phyloP scores from a whole-genome alignment of 2,113 vertebrate genomes.

The Xiphophorus hellerii region DNA sequence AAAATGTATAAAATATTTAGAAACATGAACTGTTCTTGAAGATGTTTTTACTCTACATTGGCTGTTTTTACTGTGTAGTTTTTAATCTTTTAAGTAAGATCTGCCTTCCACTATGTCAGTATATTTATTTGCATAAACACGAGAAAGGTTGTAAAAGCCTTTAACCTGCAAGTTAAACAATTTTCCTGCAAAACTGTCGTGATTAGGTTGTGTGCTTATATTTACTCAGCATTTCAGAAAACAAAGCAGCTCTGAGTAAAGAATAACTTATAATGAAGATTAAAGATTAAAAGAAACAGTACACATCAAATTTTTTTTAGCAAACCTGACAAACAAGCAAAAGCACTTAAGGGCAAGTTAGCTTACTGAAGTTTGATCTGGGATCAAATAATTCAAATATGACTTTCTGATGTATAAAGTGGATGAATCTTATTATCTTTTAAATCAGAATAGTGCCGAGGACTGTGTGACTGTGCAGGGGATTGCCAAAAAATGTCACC shows the following conservation, averaged over 20 bases:
- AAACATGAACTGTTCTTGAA: not conserved
- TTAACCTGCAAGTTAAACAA: no score
- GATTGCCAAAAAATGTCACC: not conserved
- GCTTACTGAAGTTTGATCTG: not conserved
- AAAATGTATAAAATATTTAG: not conserved
- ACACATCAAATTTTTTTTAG: not conserved
- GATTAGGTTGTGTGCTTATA: no score
- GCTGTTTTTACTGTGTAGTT: no score
- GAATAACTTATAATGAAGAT: no score
- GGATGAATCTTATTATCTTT: not conserved
- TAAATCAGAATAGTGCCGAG: not conserved
- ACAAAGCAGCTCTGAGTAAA: no score
- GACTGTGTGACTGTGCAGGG: not conserved
- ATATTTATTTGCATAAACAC: no score
- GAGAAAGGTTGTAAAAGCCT: no score
- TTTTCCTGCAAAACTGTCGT: no score
- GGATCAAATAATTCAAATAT: not conserved
- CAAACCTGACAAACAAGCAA: not conserved
- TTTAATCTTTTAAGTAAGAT: no score
- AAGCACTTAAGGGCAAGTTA: not conserved
- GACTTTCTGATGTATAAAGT: not conserved
- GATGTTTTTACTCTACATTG: not conserved
- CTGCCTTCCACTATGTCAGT: no score
- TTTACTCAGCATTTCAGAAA: no score
- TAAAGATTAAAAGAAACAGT: no score